phyloP scores from a whole-genome alignment of 2,797 vertebrate genomes.

The Acanthornis magna region DNA sequence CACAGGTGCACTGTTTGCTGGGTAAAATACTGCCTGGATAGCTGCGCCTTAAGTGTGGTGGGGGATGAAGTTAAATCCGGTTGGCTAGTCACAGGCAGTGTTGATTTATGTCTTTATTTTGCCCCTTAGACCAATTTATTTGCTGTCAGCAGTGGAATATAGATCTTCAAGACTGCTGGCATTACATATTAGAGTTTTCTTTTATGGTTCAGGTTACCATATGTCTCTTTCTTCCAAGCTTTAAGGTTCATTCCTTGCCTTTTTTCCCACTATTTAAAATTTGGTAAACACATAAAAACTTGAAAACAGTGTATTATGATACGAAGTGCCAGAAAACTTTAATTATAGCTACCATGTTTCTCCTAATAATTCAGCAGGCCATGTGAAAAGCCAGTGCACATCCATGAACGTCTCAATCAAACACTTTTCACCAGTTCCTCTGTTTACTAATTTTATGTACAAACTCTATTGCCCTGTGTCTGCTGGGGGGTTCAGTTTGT shows the following conservation, averaged over 20 bases:
- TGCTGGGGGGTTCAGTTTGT: background rate
- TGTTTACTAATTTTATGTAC: background rate
- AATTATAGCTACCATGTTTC: background rate
- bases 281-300: background rate
- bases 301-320: background rate
- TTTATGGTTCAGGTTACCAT: background rate
- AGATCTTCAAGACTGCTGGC: background rate
- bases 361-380: background rate
- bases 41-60: background rate
- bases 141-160: background rate
- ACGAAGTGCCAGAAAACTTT: background rate
- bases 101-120: background rate
- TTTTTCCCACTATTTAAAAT: background rate
- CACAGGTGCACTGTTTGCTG: background rate
- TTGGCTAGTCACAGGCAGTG: background rate
- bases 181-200: background rate
- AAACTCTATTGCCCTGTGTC: background rate
- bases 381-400: background rate
- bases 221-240: background rate
- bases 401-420: background rate
- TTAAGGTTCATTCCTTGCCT: background rate
- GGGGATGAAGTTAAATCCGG: background rate
- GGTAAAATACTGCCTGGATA: background rate
- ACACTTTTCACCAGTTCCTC: background rate
- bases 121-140: background rate